Base-by-base conservation (phyloP, 2,113 vertebrate species). In the Cyprinodon brontotheroides region DNA sequence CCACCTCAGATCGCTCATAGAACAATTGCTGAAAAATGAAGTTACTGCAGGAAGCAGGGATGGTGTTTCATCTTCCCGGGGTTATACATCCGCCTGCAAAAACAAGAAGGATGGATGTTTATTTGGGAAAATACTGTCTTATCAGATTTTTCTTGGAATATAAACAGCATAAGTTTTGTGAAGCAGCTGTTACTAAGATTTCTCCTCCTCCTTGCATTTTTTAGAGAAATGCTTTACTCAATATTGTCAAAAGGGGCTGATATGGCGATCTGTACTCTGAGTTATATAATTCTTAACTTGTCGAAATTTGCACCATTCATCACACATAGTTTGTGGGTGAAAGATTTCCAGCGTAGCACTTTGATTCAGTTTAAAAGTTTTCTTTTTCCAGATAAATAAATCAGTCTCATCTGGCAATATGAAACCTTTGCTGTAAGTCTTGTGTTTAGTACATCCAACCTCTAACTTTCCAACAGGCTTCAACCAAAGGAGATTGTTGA, bases 21-120 rank as follows among this genome's bases (percentile, higher is more conserved):
- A 84, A 71, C 72, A n/a, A 15, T 61, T 41, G 63, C 29, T 61
- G 70, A 84, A 86, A 74, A 84, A 87, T 61, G 62, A 77, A 84
- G 83, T 75, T 72, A 80, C 53, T 4, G 15, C 17, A 12, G 62
- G 70, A 79, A 43, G 57, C 62, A 5, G 48, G 59, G 80, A 67
- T 68, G 68, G 81, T 77, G 78, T 78, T 83, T 88, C 76, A 78
- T 85, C 76, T 67, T 79, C 70, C 10, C 70, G 4, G 48, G 39
- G 74, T 50, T 14, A 83, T 64, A 48, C 29, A 47, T 79, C 48
- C 75, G 17, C 70, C 3, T 77, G 29, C 48, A 47, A 68, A 67
- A 73, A 69, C 3, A 59, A 29, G 61, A 66, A 75, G 64, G 37
- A 63, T 36, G 59, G 72, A 41, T 11, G 38, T 69, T 62, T 74